Evolutionary conservation across 35 echinoderm and acorn worm genomes (phyloP).

Genomic region (Lytechinus variegatus): DNA sequence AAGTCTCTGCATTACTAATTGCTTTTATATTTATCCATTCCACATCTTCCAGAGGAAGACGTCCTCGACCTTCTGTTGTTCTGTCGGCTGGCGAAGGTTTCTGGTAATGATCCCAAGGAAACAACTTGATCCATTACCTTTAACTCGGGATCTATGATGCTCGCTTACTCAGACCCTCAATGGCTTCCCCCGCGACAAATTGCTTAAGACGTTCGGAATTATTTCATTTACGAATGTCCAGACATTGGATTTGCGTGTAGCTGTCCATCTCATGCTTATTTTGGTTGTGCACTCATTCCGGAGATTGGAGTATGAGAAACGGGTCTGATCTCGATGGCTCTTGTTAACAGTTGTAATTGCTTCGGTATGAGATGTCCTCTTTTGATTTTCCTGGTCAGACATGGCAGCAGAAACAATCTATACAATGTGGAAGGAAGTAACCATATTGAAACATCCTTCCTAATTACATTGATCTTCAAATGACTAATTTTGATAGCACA

Average conservation of each 20-base stretch:
- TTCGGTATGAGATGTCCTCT: neutral
- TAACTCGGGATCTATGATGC: neutral
- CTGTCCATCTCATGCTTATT: neutral
- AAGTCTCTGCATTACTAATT: neutral
- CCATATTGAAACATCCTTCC: neutral
- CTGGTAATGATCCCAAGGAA: neutral
- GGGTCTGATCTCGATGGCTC: neutral
- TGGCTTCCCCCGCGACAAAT: constrained; percentile 6
- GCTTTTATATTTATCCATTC: neutral
- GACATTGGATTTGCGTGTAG: neutral
- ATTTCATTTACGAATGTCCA: constrained; percentile 31
- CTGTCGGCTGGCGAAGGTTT: neutral
- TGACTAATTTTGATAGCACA: too few relatives aligned
- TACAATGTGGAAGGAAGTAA: neutral
- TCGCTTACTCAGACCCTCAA: neutral
- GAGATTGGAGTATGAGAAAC: neutral
- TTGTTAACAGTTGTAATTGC: neutral
- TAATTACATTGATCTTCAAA: too few relatives aligned
- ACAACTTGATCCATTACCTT: neutral
- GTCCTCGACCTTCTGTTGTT: neutral
- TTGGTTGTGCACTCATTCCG: neutral
- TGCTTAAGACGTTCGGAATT: constrained; percentile 1
- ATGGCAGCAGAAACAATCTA: neutral
- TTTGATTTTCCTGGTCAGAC: neutral
- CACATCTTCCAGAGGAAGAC: neutral